These are phyloP conservation scores for Zenarchopterus dispar DNA, from an alignment of 2,797 vertebrate species.

Conservation along the genomic window DNA sequence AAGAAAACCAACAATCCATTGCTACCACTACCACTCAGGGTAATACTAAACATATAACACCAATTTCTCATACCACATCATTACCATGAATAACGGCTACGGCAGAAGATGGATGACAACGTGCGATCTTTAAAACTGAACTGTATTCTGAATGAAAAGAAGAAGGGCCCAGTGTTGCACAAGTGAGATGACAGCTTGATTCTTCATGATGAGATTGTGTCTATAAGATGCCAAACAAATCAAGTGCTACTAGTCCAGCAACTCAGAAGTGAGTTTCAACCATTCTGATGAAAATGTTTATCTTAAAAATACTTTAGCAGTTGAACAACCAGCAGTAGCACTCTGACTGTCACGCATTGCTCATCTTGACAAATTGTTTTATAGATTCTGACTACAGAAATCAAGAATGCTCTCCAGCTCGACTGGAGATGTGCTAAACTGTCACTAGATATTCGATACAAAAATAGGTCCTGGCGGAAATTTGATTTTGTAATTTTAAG, in stretches of 20 bases:
- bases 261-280: slow-evolving; percentile 1
- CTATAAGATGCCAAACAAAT: not conserved
- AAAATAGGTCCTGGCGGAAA: too few species aligned
- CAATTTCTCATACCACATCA: slow-evolving; percentile 1
- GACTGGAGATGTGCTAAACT: not conserved
- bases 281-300: not conserved
- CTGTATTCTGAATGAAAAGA: slow-evolving; percentile 2
- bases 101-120: not conserved
- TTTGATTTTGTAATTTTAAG: too few species aligned
- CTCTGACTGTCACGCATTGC: not conserved
- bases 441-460: too few species aligned
- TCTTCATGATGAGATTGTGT: not conserved
- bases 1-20: too few species aligned
- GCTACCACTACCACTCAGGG: not conserved
- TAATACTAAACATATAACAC: slow-evolving; percentile 4
- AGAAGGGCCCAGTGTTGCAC: not conserved
- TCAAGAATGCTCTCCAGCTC: not conserved
- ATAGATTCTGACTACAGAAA: not conserved
- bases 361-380: slow-evolving; percentile 5
- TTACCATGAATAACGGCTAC: slow-evolving; percentile 7
- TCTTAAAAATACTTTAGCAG: not conserved
- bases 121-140: not conserved
- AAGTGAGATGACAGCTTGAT: slow-evolving; percentile 2
- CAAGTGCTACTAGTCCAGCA: not conserved
- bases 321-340: not conserved